phyloP scores from a whole-genome alignment of 2,888 invertebrate genomes.

The Osedax frankpressi region DNA sequence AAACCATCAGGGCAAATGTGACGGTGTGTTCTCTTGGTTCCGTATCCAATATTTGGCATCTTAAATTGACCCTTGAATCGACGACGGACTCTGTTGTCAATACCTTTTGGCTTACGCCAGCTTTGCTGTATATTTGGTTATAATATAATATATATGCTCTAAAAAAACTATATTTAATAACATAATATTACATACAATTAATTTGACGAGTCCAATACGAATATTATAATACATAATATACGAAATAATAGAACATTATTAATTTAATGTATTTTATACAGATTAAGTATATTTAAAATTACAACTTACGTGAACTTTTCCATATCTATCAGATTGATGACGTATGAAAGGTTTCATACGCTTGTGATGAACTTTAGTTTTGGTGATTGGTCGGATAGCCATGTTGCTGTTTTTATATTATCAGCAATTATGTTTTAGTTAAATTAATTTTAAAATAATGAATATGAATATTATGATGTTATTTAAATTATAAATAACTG shows the following conservation, averaged over 20 bases:
- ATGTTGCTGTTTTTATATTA: conserved; percentile 12
- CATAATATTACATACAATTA: too few species aligned
- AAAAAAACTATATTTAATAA: not conserved
- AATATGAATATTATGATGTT: too few species aligned
- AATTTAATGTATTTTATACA: too few species aligned
- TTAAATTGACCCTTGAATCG: conserved; percentile 96
- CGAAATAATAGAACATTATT: too few species aligned
- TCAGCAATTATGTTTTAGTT: not conserved
- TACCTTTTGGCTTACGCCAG: conserved; percentile 99
- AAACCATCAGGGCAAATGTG: conserved; percentile 97
- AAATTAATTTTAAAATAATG: too few species aligned
- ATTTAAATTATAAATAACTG: too few species aligned
- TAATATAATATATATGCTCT: too few species aligned
- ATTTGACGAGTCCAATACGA: too few species aligned
- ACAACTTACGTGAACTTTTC: conserved; percentile 69
- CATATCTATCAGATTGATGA: conserved; percentile 96
- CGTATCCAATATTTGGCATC: conserved; percentile 99
- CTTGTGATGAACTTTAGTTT: conserved; percentile 71
- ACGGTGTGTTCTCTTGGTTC: conserved; percentile 80
- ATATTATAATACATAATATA: too few species aligned
- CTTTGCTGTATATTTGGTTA: conserved; percentile 69
- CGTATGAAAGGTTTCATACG: conserved; percentile 94
- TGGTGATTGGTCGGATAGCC: conserved; percentile 40
- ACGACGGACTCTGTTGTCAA: conserved; percentile 96
- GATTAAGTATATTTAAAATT: too few species aligned